Base-by-base conservation (phyloP, 2,888 invertebrate species). In the Brassicogethes aeneus region DNA sequence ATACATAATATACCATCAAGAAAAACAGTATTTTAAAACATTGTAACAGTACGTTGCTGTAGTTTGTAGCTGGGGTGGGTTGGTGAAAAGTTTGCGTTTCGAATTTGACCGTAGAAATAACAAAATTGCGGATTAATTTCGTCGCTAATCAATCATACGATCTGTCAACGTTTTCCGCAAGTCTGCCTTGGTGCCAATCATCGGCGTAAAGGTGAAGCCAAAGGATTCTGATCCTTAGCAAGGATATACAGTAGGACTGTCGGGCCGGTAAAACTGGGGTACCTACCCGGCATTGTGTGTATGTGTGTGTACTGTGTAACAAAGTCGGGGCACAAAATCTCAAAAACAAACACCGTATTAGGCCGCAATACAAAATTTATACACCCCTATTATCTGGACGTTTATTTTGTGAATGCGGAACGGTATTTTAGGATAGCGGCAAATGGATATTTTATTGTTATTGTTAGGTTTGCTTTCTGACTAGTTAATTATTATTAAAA, bases 321-420 rank as follows among this genome's bases (percentile, higher is more conserved):
- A 52, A 53, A 54, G 54, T 55, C 48, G 55, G 55, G 53, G 57
- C 46, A 53, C 55, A 54, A 63, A 62, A 63, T 62, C 63, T 59
- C 58, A 62, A 63, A 63, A 63, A 63, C 61, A 63, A 63, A 63
- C 63, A 63, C 44, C 34, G 55, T 53, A 55, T 59, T 58, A 57
- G 48, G 53, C 56, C 57, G 54, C 60, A 58, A 58, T 54, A 51
- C 48, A 51, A 32, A 32, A 50, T 54, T 50, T 55, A 32, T 32
- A 48, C 53, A 53, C 54, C 57, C 52, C 54, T 51, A 48, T 41
- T 35, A 34, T 44, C 23, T 31, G 32, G 32, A 23, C 23, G 32
- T 32, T 32, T 8, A 12, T 32, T 32, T 32, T 10, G 12, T 5
- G 12, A 10, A 12, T 32, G 5, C 32, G 32, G 5, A 23, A 5